A percentile compares a stretch with the other conserved stretches of the same genome.
Conservation (phyloP, 2,888 invertebrate genomes). For the Auanema freiburgensis region DNA sequence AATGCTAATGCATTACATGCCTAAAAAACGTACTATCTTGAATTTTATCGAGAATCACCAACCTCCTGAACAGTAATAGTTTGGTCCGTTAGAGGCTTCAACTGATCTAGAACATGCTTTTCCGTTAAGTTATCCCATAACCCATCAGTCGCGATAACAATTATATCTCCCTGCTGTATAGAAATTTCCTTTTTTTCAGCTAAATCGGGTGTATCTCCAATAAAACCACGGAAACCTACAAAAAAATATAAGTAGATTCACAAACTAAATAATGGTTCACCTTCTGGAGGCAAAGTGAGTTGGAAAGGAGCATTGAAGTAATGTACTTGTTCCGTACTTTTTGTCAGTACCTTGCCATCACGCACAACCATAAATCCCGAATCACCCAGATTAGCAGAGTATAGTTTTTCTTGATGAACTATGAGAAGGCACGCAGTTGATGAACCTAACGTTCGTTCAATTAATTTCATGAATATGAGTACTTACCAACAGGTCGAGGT, state of each 20-base stretch:
- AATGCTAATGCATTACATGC: slow-evolving; percentile 82
- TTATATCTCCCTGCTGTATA: slow-evolving; percentile 33
- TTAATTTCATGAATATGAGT: not conserved
- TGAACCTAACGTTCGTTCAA: slow-evolving; percentile 73
- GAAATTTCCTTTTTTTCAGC: slow-evolving; percentile 52
- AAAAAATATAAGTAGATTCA: slow-evolving; percentile 7
- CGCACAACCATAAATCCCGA: slow-evolving; percentile 93
- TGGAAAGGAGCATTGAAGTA: slow-evolving; percentile 99
- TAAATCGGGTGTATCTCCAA: slow-evolving; percentile 56
- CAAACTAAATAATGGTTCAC: slow-evolving; percentile 18
- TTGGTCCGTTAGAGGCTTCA: slow-evolving; percentile 66
- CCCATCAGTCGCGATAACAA: slow-evolving; percentile 82
- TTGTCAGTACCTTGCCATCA: slow-evolving; percentile 78
- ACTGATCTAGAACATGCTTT: slow-evolving; percentile 82
- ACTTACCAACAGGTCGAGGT: slow-evolving; percentile 57
- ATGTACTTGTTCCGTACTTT: slow-evolving; percentile 94
- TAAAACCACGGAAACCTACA: slow-evolving; percentile 54
- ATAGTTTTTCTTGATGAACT: slow-evolving; percentile 85
- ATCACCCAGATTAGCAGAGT: slow-evolving; percentile 97
- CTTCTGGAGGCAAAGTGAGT: slow-evolving; percentile 81
- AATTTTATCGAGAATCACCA: not conserved
- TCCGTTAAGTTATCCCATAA: slow-evolving; percentile 97
- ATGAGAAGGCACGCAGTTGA: slow-evolving; percentile 96
- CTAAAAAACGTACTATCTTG: slow-evolving; percentile 14
- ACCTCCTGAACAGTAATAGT: slow-evolving; percentile 45